These are phyloP conservation scores for Ascaphus truei DNA, from an alignment of 2,113 vertebrate genomes.

Conservation along the genomic window DNA sequence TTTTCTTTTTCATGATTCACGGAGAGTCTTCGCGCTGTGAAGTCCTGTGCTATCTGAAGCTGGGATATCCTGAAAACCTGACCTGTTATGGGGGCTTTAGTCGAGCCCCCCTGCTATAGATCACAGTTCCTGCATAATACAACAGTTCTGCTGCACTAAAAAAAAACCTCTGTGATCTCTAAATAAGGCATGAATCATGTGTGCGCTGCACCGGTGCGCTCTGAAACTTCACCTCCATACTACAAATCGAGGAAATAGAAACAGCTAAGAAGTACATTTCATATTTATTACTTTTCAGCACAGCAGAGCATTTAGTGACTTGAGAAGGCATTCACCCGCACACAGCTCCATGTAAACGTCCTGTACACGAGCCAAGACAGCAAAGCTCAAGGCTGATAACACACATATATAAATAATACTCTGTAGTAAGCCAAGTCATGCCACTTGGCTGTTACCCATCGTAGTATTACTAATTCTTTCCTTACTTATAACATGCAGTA, in stretches of 20 bases:
- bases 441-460: conserved; percentile 52
- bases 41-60: no score
- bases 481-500: not conserved
- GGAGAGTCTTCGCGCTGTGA: no score
- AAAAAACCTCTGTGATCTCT: not conserved
- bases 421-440: conserved; percentile 47
- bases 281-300: conserved; percentile 62
- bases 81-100: no score
- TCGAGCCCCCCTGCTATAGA: no score
- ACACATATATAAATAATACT: conserved; percentile 42
- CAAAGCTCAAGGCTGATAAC: conserved; percentile 47
- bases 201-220: conserved; percentile 13
- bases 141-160: no score
- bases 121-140: no score
- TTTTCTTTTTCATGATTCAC: no score
- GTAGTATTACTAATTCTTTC: conserved; percentile 41
- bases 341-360: conserved; percentile 48
- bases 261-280: conserved; percentile 38
- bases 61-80: no score
- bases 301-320: conserved; percentile 60
- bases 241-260: conserved; percentile 31
- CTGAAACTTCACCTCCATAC: conserved; percentile 32
- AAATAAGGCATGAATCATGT: not conserved
- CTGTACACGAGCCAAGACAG: conserved; percentile 49
- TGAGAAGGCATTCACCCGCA: conserved; percentile 55